phyloP scores from a whole-genome alignment of 2,113 vertebrate species.

The Diadophis punctatus region DNA sequence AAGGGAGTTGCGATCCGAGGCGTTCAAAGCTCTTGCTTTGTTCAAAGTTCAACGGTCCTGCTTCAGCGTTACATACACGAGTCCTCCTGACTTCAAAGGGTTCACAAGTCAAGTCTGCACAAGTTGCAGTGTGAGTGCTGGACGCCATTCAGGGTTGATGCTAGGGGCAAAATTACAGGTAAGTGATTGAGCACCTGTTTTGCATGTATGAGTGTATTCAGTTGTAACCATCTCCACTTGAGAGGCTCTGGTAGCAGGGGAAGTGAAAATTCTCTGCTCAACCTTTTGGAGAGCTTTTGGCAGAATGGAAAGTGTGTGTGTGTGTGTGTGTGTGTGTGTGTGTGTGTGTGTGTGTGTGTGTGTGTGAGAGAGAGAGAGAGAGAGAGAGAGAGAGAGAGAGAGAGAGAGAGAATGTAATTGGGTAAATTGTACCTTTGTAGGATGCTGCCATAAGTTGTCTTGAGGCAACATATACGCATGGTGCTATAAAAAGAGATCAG shows the following conservation, averaged over 20 bases:
- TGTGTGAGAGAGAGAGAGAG: not conserved
- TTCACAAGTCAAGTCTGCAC: not conserved
- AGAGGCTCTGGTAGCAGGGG: not conserved
- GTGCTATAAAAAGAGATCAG: not conserved
- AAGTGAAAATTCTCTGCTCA: too few relatives aligned
- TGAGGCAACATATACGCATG: too few relatives aligned
- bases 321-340: too few relatives aligned
- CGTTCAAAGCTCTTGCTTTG: not conserved
- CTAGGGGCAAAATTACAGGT: not conserved
- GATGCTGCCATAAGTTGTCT: not conserved
- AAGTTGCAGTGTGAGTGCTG: too few relatives aligned
- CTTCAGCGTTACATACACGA: not conserved
- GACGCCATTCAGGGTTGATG: not conserved
- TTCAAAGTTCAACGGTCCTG: not conserved
- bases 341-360: too few relatives aligned
- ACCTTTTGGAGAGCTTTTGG: not conserved
- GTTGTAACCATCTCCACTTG: not conserved
- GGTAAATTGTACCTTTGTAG: not conserved
- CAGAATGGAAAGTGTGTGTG: not conserved
- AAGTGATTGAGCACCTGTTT: not conserved
- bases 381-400: too few relatives aligned
- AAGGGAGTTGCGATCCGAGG: not conserved
- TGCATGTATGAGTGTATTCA: not conserved
- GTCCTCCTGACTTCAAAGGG: not conserved
- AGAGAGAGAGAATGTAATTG: not conserved